Base-by-base conservation (phyloP, 1,140 invertebrate species). In the Sitodiplosis mosellana region DNA sequence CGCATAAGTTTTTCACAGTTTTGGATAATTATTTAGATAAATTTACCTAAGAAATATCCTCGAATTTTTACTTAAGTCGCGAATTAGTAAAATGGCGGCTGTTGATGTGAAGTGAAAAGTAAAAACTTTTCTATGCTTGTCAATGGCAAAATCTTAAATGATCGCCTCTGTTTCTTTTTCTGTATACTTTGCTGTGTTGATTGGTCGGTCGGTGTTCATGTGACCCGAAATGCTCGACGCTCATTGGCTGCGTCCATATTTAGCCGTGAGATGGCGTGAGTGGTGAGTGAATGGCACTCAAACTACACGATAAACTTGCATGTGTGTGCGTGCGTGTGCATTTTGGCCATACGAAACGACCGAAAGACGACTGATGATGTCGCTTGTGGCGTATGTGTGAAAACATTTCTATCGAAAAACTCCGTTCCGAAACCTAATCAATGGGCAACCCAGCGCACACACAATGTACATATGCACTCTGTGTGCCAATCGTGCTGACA, bases 181-280 rank as follows among this genome's bases (percentile, higher is more conserved):
- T 12, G 11, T 12, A 21, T 18, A 18, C 10, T 43, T 12, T 12
- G 17, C 36, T 18, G 18, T 19, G 17, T 18, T 20, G 17, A 43
- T 43, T 43, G 41, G 41, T 18, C 14, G 15, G 20, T 18, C 10
- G 18, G 17, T 27, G 20, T 12, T 19, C 41, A 43, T 18, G 41
- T 43, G 41, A 43, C 41, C 17, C 18, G n/a, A 43, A 43, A 43
- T 43, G 41, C 41, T 43, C 11, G 41, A 43, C 18, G n/a, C 11
- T 21, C n/a, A 43, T 43, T 43, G 41, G 41, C 20, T 38, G 36
- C 4, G 14, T 5, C 2, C 5, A 4, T 38, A 5, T 38, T 27
- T 27, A 5, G 27, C 27, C 27, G 10, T 3, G 4, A 27, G 27
- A 27, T 27, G 27, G 27, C 27, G 27, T 27, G 10, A 27, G 27